A percentile compares a stretch with the other conserved stretches of the same genome.
phyloP scores from a whole-genome alignment of 2,888 invertebrate genomes.

The Mellilla xanthometata region DNA sequence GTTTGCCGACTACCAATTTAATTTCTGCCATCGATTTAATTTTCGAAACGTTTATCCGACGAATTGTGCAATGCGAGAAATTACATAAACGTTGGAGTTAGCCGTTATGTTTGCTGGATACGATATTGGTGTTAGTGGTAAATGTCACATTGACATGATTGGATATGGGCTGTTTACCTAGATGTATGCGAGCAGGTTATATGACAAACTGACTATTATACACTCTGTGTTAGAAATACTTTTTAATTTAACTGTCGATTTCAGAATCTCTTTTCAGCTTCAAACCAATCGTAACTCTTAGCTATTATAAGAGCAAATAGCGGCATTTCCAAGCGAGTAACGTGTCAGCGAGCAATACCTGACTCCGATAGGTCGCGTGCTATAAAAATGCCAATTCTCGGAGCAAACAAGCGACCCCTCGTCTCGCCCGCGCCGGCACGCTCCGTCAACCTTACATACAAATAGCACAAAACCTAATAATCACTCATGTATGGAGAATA shows the following conservation, averaged over 20 bases:
- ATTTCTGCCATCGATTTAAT: slow-evolving; percentile 9
- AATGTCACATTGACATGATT: neutral
- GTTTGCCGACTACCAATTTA: slow-evolving; percentile 10
- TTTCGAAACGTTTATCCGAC: slow-evolving; percentile 13
- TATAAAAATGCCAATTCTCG: slow-evolving; percentile 65
- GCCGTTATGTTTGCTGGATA: neutral
- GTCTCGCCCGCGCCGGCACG: slow-evolving; percentile 37
- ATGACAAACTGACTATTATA: too few species aligned
- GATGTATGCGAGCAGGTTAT: too few species aligned
- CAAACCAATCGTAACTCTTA: too few species aligned
- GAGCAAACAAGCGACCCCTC: slow-evolving; percentile 54
- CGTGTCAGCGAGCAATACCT: slow-evolving; percentile 43
- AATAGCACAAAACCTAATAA: slow-evolving; percentile 49
- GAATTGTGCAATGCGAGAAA: slow-evolving; percentile 5
- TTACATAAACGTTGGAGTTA: slow-evolving; percentile 10
- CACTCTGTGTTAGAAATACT: too few species aligned
- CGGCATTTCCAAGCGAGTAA: slow-evolving; percentile 33
- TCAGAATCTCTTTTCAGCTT: too few species aligned
- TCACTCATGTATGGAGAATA: slow-evolving; percentile 34
- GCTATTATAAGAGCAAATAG: too few species aligned
- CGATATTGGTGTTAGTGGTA: neutral
- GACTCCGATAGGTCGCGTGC: slow-evolving; percentile 46
- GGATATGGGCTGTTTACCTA: too few species aligned
- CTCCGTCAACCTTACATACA: slow-evolving; percentile 50
- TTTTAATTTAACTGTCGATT: too few species aligned